phyloP scores from a whole-genome alignment of 1,140 invertebrate species.

The Brachionus rubens region DNA sequence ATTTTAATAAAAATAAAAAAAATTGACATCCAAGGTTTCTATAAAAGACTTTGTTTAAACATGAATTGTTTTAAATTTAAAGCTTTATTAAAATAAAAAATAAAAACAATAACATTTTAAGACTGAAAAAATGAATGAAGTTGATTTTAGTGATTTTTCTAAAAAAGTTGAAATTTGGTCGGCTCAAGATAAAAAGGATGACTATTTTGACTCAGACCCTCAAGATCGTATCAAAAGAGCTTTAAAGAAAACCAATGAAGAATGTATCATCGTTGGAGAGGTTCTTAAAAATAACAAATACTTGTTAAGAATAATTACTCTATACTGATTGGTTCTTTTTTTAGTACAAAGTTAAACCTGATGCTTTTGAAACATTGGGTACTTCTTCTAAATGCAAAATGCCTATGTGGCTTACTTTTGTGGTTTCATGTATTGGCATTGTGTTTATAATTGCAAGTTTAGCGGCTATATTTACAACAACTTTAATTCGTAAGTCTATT shows the following conservation, averaged over 20 bases:
- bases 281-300: neutral
- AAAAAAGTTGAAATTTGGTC: constrained; percentile 13
- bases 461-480: neutral
- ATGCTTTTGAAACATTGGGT: neutral
- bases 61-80: no score
- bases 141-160: constrained; percentile 1
- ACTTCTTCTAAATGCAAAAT: neutral
- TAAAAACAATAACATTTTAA: no score
- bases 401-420: constrained; percentile 2
- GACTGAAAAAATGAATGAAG: constrained; percentile 4
- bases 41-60: no score
- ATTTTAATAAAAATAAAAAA: no score
- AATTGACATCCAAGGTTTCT: no score
- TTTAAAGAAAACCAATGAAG: neutral
- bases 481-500: no score
- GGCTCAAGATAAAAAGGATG: neutral
- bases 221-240: neutral
- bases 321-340: neutral
- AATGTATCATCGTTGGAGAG: neutral
- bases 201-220: neutral
- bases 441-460: neutral
- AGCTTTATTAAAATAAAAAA: no score
- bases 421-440: neutral
- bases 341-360: neutral
- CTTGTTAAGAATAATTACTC: neutral